Evolutionary conservation across 92 coral and sea anemone species (phyloP), one percentile per base, ranked within the genome.

Genomic region (Isaurus tuberculatus): DNA sequence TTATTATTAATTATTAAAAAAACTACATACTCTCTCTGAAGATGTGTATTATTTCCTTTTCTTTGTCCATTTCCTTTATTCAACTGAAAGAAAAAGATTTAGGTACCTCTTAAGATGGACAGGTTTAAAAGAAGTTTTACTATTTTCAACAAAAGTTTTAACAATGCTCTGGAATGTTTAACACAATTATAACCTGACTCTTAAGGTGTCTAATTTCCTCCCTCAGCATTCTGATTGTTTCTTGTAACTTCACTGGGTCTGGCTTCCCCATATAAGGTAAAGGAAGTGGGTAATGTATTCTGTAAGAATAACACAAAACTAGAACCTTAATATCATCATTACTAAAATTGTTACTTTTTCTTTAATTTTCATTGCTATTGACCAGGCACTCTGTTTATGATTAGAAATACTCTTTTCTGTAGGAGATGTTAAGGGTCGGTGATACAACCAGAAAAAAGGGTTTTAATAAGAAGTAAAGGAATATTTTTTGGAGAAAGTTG

Each of bases 251-350:
- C 27, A 96, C 99, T 75, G 99, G 99, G 88, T 96, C 99, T 49
- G 99, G 99, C 84, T 94, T 96, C 27, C 99, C 99, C 78, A 94
- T 95, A 72, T 96, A 96, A 32, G 99, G 98, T 48, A 96, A 84
- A 27, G 99, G 99, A 20, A 96, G 83, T 10, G 99, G 99, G 64
- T 96, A 96, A 81, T 96, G 99, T 46, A 96, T 96, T 75, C 99
- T 96, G 84, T 36, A 48, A 32, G 10, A 26, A 1, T 25, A 55
- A 55, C 8, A 55, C 0, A 55, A n/a, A 8, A n/a, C n/a, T 55
- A 55, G 5, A 2, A 55, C 25, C 16, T 46, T 2, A 11, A 11
- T 11, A 20, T 0, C 7, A n/a, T 15, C 1, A 49, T 13, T 49
- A 40, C 11, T 2, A 2, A 6, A 40, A 40, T 40, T 2, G 11